Percentiles rank a stretch among this genome's conserved stretches.
Evolutionary conservation across 2,888 invertebrate genomes (phyloP).

Genomic region (Dryadula phaetusa): DNA sequence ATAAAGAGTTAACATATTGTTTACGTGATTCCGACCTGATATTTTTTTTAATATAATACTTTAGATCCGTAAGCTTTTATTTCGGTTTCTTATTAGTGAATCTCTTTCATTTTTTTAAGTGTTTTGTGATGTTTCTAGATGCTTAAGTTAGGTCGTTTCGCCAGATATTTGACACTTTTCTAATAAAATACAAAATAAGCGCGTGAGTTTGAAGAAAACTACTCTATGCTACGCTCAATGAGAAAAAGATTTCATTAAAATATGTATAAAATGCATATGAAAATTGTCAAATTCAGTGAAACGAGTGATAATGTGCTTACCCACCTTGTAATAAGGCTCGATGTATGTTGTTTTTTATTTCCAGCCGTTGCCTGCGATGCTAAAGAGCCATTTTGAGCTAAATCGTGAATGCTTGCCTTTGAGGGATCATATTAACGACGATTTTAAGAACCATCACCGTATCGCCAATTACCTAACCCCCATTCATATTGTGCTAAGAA

Average conservation of each 20-base stretch:
- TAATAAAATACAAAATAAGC: constrained; percentile 21
- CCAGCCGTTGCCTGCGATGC: constrained; percentile 85
- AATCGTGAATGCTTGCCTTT: constrained; percentile 85
- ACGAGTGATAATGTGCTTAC: constrained; percentile 63
- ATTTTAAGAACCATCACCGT: constrained; percentile 80
- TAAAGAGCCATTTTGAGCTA: constrained; percentile 84
- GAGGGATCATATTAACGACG: constrained; percentile 84
- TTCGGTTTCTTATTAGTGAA: constrained; percentile 23
- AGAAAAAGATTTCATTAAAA: background rate
- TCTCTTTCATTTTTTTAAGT: constrained; percentile 37
- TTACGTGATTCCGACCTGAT: constrained; percentile 34
- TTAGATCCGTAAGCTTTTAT: constrained; percentile 34
- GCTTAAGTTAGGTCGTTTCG: constrained; percentile 73
- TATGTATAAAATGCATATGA: constrained; percentile 30
- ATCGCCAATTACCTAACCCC: constrained; percentile 79
- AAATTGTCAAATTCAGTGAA: constrained; percentile 62
- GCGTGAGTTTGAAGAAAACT: background rate
- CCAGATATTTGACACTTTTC: constrained; percentile 68
- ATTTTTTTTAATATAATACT: constrained; percentile 14
- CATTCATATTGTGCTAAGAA: constrained; percentile 82
- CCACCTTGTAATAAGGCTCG: constrained; percentile 81
- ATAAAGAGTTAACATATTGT: background rate
- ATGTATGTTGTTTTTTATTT: constrained; percentile 85
- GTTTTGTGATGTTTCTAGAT: constrained; percentile 69
- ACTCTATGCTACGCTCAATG: background rate